Base-by-base conservation (phyloP, 2,113 vertebrate genomes). In the Alexandromys fortis region DNA sequence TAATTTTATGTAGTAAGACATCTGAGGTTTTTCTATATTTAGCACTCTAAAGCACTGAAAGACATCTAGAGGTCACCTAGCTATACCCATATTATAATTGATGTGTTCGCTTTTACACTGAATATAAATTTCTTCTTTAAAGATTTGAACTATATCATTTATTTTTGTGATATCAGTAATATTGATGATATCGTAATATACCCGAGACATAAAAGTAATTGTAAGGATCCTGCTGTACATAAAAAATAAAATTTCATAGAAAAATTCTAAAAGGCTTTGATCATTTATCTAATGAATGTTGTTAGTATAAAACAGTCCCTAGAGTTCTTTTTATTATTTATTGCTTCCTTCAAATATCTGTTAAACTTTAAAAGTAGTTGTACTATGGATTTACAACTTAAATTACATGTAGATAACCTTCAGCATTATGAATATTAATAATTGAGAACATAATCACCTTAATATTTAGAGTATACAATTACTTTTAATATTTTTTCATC, bases 141-240 rank as follows among this genome's bases (percentile, higher is more conserved):
- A 97, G 91, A 83, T 96, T 97, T 94, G 90, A 98, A 94, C 96
- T 89, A 63, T 97, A 97, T 94, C 97, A 97, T 94, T 98, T 97
- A 93, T 94, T 98, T 98, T 97, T 92, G 97, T 98, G 89, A 92
- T 91, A 95, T 98, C 76, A 97, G 95, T 97, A 97, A 98, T 97
- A 98, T 97, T 98, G 96, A 98, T 92, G 49, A 94, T 85, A 52
- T 91, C 35, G 52, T 97, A 38, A 79, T 92, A 87, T 89, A 67
- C 5, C 81, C 14, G 38, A 61, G 19, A 88, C 58, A 61, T 65
- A 26, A 33, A 78, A 42, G 1, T 49, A 35, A 58, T 42, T 58
- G 65, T 35, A 78, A 75, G 11, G 3, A 88, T 38, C 70, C 58
- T 82, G 7, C 42, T 91, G 7, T 93, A 45, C 3, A 42, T 70